These are phyloP conservation scores for Prolemur simus DNA, from an alignment of 2,113 vertebrate genomes.

Conservation along the genomic window DNA sequence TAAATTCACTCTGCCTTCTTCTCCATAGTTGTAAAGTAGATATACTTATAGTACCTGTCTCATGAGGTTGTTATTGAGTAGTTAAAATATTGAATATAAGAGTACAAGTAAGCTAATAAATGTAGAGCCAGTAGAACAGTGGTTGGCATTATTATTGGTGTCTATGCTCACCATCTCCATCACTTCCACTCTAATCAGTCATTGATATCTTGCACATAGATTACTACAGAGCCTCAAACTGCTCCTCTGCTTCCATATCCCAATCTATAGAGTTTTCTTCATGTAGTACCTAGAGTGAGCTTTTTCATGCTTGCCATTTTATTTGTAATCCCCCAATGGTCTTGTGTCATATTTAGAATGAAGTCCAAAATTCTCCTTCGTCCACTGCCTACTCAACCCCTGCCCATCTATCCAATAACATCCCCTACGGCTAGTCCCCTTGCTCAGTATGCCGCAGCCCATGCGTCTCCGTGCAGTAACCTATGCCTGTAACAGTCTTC, in stretches of 20 bases:
- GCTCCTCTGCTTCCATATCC: not conserved
- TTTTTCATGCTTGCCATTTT: not conserved
- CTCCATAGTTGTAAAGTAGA: not conserved
- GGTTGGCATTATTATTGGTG: not conserved
- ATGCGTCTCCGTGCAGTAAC: accelerated
- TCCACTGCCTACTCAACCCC: not conserved
- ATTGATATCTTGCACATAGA: not conserved
- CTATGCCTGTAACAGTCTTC: accelerated
- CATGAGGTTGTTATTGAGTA: not conserved
- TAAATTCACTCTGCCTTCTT: not conserved
- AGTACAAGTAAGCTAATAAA: not conserved
- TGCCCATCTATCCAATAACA: not conserved
- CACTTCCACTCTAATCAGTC: not conserved
- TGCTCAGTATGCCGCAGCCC: accelerated
- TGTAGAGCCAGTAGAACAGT: not conserved
- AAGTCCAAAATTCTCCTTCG: not conserved
- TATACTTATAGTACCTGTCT: not conserved
- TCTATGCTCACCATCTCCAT: not conserved
- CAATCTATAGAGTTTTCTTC: not conserved
- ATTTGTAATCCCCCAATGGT: not conserved
- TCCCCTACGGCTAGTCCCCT: accelerated
- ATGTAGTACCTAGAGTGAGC: no score
- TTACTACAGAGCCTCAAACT: not conserved
- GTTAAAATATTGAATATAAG: not conserved
- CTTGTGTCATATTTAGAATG: not conserved